Evolutionary conservation across 2,797 vertebrate species (phyloP).

Genomic region (Tadarida brasiliensis): DNA sequence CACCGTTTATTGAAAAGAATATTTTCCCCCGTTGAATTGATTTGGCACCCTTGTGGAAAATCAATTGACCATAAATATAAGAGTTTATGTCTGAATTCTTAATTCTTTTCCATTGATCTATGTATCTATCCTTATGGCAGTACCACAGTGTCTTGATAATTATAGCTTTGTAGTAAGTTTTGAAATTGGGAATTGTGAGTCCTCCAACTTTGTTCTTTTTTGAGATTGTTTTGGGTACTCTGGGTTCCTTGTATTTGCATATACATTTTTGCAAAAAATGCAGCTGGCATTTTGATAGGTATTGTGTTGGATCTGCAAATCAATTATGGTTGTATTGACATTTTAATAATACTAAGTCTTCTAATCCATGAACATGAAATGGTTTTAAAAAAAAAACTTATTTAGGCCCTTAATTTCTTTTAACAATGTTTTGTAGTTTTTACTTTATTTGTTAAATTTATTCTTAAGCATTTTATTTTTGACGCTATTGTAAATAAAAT

Average conservation of each 20-base stretch:
- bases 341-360: neutral
- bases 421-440: neutral
- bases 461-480: neutral
- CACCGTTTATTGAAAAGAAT: neutral
- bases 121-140: neutral
- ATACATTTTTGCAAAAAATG: neutral
- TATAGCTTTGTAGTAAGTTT: neutral
- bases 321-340: neutral
- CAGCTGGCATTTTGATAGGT: neutral
- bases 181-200: neutral
- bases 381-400: neutral
- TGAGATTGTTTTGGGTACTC: neutral
- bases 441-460: neutral
- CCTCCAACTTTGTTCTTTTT: neutral
- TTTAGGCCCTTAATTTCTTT: neutral
- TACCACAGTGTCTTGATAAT: neutral
- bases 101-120: neutral
- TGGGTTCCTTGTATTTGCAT: neutral
- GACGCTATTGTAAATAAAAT: neutral
- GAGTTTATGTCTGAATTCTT: neutral
- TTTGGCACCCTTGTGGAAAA: neutral
- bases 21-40: neutral
- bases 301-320: neutral
- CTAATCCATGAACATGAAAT: neutral
- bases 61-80: neutral